Percentiles rank a stretch among this genome's conserved stretches.
Evolutionary conservation across 2,113 vertebrate species (phyloP).

Genomic region (Spheniscus mendiculus): DNA sequence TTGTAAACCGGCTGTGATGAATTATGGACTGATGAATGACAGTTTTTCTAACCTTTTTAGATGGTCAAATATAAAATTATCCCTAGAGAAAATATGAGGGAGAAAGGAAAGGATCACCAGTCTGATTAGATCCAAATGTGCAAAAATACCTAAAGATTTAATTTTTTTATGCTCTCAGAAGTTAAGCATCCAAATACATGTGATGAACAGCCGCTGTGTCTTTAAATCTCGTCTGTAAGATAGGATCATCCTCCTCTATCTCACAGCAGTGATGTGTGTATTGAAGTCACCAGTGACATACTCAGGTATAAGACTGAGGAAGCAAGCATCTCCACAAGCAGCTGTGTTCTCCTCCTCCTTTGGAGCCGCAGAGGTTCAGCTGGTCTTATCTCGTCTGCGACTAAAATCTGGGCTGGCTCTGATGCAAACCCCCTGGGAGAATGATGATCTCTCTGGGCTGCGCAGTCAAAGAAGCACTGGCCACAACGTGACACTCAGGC

Average conservation of each 20-base stretch:
- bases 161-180: neutral
- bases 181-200: neutral
- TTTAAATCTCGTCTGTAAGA: neutral
- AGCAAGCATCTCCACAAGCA: neutral
- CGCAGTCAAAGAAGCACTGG: neutral
- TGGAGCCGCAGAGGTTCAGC: neutral
- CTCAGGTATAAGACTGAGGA: neutral
- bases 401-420: neutral
- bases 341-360: neutral
- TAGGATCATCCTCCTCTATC: neutral
- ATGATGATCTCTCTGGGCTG: neutral
- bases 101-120: neutral
- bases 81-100: neutral
- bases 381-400: neutral
- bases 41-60: neutral
- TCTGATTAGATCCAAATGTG: neutral
- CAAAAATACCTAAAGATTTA: neutral
- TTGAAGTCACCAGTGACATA: neutral
- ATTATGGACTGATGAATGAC: neutral
- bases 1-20: neutral
- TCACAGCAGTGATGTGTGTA: neutral
- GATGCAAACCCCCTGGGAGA: neutral
- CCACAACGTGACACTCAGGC: fast-evolving
- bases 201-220: neutral
- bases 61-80: neutral